phyloP scores from a whole-genome alignment of 2,113 vertebrate species.

The Phalacrocorax brasilianus region DNA sequence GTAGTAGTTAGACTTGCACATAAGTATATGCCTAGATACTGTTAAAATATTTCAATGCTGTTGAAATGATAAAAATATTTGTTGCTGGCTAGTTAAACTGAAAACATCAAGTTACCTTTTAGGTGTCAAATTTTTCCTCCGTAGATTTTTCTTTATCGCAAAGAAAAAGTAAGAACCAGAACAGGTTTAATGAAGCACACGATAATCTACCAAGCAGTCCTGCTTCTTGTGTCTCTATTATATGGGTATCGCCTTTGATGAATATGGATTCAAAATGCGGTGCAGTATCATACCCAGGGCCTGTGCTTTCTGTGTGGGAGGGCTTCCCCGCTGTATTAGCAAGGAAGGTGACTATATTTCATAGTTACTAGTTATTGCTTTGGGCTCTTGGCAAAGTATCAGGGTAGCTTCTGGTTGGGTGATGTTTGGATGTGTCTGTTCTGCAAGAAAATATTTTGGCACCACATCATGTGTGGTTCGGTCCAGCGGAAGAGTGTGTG shows the following conservation, averaged over 20 bases:
- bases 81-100: background rate
- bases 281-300: background rate
- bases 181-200: background rate
- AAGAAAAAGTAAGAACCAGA: background rate
- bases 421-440: background rate
- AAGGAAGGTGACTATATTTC: background rate
- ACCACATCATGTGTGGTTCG: background rate
- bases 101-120: background rate
- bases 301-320: background rate
- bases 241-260: background rate
- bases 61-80: background rate
- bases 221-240: background rate
- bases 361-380: background rate
- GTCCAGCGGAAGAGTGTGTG: background rate
- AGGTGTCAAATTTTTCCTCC: background rate
- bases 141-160: background rate
- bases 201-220: background rate
- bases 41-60: background rate
- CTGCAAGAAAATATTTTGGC: conserved; percentile 10
- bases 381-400: background rate
- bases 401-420: background rate
- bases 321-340: background rate
- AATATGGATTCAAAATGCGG: background rate
- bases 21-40: background rate
- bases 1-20: background rate